Evolutionary conservation across 2,888 invertebrate species (phyloP).

Genomic region (Chrysodeixis includens): DNA sequence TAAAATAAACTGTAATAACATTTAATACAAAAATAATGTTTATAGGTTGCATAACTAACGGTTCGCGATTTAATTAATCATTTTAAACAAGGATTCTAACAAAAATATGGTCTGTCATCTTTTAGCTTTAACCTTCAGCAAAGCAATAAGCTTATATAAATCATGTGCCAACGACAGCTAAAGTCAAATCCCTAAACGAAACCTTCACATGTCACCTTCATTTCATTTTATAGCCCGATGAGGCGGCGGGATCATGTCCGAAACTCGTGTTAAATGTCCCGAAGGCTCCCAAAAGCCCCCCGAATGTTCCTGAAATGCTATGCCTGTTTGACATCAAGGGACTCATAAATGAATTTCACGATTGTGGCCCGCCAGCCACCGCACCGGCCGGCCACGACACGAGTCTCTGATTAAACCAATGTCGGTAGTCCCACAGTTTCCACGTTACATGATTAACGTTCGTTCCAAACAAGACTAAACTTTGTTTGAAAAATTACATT

Average conservation of each 20-base stretch:
- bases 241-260: slow-evolving; percentile 6
- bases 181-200: background rate
- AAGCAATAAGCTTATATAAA: background rate
- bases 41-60: background rate
- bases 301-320: background rate
- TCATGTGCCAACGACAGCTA: background rate
- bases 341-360: slow-evolving; percentile 18
- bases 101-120: background rate
- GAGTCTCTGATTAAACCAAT: slow-evolving; percentile 38
- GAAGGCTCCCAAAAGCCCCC: slow-evolving; percentile 12
- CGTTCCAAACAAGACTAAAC: slow-evolving; percentile 39
- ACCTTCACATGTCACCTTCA: slow-evolving; percentile 10
- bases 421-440: slow-evolving; percentile 11
- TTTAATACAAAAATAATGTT: background rate
- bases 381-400: slow-evolving; percentile 8
- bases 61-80: background rate
- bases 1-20: no score
- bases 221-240: slow-evolving; percentile 11
- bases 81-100: background rate
- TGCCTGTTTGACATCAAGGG: slow-evolving; percentile 15
- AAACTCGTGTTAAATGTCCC: slow-evolving; percentile 18
- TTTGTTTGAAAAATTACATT: slow-evolving; percentile 33
- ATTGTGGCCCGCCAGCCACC: slow-evolving; percentile 6
- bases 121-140: background rate
- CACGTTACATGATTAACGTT: slow-evolving; percentile 20